Percentiles rank a stretch among this genome's conserved stretches.
These are phyloP conservation scores for Arctopsyche grandis DNA, from an alignment of 1,140 invertebrate species.

Conservation along the genomic window DNA sequence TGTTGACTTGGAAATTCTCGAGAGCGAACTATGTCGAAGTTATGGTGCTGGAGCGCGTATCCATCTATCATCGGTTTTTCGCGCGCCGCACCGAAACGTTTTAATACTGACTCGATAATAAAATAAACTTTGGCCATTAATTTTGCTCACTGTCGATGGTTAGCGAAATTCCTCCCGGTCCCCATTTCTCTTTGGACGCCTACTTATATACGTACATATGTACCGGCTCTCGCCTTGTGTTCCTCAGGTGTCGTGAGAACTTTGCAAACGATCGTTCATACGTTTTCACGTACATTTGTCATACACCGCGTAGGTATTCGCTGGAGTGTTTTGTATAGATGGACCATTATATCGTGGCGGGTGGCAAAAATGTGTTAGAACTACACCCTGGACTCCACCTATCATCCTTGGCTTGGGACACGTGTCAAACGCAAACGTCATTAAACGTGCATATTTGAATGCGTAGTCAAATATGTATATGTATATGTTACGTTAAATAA, in stretches of 20 bases:
- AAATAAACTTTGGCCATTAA: slow-evolving; percentile 50
- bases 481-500: no score
- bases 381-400: no score
- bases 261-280: neutral
- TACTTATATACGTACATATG: no score
- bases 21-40: slow-evolving; percentile 40
- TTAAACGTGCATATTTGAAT: no score
- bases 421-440: no score
- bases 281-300: neutral
- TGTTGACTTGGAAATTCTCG: slow-evolving; percentile 30
- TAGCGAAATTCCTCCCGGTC: slow-evolving; percentile 36
- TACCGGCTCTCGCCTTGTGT: no score
- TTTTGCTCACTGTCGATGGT: slow-evolving; percentile 44
- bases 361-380: no score
- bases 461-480: no score
- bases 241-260: neutral
- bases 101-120: slow-evolving; percentile 49
- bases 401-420: no score
- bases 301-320: neutral
- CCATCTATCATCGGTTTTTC: slow-evolving; percentile 40
- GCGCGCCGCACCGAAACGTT: slow-evolving; percentile 25
- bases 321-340: no score
- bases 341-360: no score
- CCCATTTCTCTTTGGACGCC: no score
- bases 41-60: slow-evolving; percentile 14